Evolutionary conservation across 2,113 vertebrate species (phyloP).

Genomic region (Antechinus stuartii): DNA sequence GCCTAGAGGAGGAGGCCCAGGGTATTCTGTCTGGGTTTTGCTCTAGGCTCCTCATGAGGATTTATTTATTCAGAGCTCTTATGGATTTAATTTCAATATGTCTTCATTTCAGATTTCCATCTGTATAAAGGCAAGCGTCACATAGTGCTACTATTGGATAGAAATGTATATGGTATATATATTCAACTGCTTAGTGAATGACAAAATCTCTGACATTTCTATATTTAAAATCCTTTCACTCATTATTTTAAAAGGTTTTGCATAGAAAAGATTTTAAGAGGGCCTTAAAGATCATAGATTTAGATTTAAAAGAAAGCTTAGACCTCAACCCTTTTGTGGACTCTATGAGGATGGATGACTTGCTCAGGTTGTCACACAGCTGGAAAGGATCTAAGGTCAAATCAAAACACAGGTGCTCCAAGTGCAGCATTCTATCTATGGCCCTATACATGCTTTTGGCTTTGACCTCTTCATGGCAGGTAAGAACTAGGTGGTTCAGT

Average conservation of each 20-base stretch:
- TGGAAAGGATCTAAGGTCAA: neutral
- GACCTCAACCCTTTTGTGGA: neutral
- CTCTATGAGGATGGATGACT: neutral
- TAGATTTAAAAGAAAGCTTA: neutral
- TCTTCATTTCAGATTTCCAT: neutral
- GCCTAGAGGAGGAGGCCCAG: neutral
- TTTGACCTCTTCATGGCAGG: neutral
- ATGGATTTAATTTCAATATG: conserved; percentile 27
- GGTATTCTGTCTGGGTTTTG: conserved; percentile 29
- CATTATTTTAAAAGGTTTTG: neutral
- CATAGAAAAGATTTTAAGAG: neutral
- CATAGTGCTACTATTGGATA: neutral
- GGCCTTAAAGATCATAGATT: neutral
- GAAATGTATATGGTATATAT: neutral
- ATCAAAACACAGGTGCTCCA: neutral
- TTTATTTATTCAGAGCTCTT: conserved; percentile 52
- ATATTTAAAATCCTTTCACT: neutral
- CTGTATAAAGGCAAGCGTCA: neutral
- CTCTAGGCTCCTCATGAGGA: neutral
- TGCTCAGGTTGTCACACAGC: neutral
- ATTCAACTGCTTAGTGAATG: neutral
- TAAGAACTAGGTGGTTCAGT: neutral
- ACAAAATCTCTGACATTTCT: neutral
- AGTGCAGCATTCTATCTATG: neutral
- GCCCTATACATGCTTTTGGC: neutral